Conservation (phyloP, 1,140 invertebrate genomes). For the Wasmannia auropunctata region DNA sequence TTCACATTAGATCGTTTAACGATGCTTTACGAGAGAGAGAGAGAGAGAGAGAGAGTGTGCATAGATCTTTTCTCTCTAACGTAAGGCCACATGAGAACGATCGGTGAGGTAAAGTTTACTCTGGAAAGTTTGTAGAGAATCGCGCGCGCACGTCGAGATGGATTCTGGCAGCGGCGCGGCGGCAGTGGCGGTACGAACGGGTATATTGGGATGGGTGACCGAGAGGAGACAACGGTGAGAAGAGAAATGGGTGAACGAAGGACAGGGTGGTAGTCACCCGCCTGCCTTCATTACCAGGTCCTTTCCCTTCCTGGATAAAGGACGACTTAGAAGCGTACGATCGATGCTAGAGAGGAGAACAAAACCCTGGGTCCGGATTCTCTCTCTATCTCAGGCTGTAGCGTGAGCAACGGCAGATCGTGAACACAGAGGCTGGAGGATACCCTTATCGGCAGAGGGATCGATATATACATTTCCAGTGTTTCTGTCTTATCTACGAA, state of each 20-base stretch:
- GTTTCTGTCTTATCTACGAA: constrained; percentile 73
- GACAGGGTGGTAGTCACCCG: constrained; percentile 14
- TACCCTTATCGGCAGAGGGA: constrained; percentile 70
- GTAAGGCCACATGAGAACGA: not conserved
- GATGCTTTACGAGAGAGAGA: not conserved
- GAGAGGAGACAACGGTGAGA: constrained; percentile 36
- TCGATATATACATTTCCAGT: constrained; percentile 72
- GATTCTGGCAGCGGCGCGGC: constrained; percentile 38
- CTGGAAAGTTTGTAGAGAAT: constrained; percentile 49
- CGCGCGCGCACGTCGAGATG: constrained; percentile 37
- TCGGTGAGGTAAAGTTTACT: constrained; percentile 42
- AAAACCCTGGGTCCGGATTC: constrained; percentile 38
- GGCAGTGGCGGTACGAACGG: constrained; percentile 1
- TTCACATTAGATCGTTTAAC: not conserved
- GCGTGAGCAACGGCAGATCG: constrained; percentile 63
- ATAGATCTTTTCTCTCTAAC: not conserved
- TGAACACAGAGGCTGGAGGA: constrained; percentile 61
- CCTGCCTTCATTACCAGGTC: constrained; percentile 64
- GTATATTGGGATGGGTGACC: constrained; percentile 19
- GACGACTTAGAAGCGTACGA: constrained; percentile 56
- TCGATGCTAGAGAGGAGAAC: constrained; percentile 64
- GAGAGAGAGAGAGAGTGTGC: too few species aligned
- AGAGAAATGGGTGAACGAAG: constrained; percentile 16
- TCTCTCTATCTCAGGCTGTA: constrained; percentile 54
- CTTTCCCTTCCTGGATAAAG: constrained; percentile 65